Percentiles rank a stretch among this genome's conserved stretches.
Evolutionary conservation across 2,888 invertebrate genomes (phyloP).

Genomic region (Macrophya alboannulata): DNA sequence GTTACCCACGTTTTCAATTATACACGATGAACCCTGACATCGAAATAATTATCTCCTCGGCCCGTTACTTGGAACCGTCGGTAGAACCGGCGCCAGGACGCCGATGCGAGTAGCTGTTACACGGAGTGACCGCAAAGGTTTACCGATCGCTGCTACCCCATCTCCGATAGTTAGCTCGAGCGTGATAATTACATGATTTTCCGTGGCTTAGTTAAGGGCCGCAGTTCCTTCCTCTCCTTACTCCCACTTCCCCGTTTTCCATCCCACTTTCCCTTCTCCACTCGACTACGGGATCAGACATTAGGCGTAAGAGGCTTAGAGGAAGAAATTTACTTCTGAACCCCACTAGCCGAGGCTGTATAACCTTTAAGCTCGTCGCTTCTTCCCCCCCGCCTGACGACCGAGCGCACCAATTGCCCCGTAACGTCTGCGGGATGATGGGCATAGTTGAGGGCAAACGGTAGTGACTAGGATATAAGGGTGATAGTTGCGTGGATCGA

Average conservation of each 20-base stretch:
- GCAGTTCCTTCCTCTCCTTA: constrained; percentile 57
- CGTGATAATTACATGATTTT: constrained; percentile 78
- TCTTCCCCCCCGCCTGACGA: constrained; percentile 41
- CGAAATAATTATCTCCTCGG: constrained; percentile 76
- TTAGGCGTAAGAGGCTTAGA: constrained; percentile 63
- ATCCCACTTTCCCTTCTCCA: constrained; percentile 53
- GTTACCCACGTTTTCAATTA: constrained; percentile 78
- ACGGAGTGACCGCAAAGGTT: constrained; percentile 64
- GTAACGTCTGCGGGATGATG: constrained; percentile 34
- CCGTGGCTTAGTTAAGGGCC: constrained; percentile 68
- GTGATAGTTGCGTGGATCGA: constrained; percentile 3
- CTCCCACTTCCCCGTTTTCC: background rate
- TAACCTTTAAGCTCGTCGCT: constrained; percentile 51
- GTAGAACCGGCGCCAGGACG: constrained; percentile 57
- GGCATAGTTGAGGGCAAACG: constrained; percentile 37
- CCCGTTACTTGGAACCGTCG: constrained; percentile 69
- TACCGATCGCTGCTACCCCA: constrained; percentile 55
- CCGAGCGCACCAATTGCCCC: constrained; percentile 38
- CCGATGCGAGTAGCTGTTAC: constrained; percentile 60
- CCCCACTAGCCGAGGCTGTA: constrained; percentile 54
- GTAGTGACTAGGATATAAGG: background rate
- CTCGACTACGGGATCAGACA: constrained; percentile 71
- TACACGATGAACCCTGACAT: constrained; percentile 75
- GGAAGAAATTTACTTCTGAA: constrained; percentile 54
- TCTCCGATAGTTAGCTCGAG: constrained; percentile 72